Evolutionary conservation across 2,888 invertebrate species (phyloP).

Genomic region (Miltochrista miniata): DNA sequence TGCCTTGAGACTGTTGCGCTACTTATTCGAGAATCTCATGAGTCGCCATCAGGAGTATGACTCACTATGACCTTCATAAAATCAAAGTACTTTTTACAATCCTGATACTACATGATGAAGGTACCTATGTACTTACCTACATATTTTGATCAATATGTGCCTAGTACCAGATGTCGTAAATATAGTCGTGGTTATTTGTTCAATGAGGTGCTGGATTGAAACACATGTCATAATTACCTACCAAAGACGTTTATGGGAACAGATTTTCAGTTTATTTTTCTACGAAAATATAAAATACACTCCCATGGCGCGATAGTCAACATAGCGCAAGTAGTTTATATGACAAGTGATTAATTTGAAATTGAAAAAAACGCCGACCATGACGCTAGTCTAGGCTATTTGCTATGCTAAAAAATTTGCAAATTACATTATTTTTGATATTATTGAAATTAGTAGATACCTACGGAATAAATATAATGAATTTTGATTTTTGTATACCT

Average conservation of each 20-base stretch:
- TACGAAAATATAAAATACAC: conserved; percentile 13
- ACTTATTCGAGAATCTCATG: too few species aligned
- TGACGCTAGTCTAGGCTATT: too few species aligned
- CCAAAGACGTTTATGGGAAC: conserved; percentile 47
- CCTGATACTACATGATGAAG: neutral
- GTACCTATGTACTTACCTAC: too few species aligned
- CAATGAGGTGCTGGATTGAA: conserved; percentile 11
- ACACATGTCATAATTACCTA: conserved; percentile 48
- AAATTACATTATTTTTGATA: too few species aligned
- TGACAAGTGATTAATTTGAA: neutral
- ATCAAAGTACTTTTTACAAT: neutral
- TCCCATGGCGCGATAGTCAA: neutral
- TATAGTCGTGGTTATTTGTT: conserved; percentile 13
- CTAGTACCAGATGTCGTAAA: conserved; percentile 14
- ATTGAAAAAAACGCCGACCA: too few species aligned
- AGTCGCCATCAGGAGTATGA: neutral
- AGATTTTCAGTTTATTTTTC: conserved; percentile 33
- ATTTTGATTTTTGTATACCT: too few species aligned
- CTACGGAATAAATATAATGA: too few species aligned
- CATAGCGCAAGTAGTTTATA: neutral
- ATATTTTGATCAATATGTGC: conserved; percentile 1
- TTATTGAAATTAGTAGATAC: too few species aligned
- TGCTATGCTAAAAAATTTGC: too few species aligned
- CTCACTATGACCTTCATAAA: neutral
- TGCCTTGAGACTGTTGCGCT: neutral